Base-by-base conservation (phyloP, 2,888 invertebrate species). In the Physocephala rufipes region DNA sequence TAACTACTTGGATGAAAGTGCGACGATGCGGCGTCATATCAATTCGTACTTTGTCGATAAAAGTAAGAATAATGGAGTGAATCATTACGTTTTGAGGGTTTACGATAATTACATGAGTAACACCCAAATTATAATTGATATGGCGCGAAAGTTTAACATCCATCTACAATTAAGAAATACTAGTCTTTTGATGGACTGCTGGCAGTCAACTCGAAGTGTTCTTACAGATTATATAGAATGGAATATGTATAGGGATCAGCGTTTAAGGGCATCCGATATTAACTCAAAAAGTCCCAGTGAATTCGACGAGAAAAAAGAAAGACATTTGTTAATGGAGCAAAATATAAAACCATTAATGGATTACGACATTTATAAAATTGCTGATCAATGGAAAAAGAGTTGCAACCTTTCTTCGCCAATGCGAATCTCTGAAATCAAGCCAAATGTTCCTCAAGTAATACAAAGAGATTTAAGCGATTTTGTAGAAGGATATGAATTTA, bases 101-200 rank as follows among this genome's bases (percentile, higher is more conserved):
- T 77, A 75, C 30, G 75, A 78, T 49, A 67, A 72, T 0, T 78
- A 75, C 59, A 76, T 78, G 77, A 70, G 76, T 2, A 75, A 76
- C 47, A n/a, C 77, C 51, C 64, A 69, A 7, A 65, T 71, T n/a
- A 70, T 75, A 0, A 43, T 69, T 15, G 75, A 75, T 59, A 67
- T 75, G 63, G 74, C 75, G 0, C 73, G 78, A 2, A 76, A 76
- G 68, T 78, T 75, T 43, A 78, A 77, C 47, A 74, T 77, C 5
- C 71, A 75, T 9, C 55, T 78, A 19, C 71, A 78, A 59, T 51
- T 77, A 5, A 75, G 75, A 64, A 71, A 63, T 53, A 61, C 68
- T 9, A 71, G 75, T 24, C 69, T 71, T 0, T 70, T 74, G 19
- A 15, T 5, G 2, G 53, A 53, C 16, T 26, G 43, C 24, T 53